phyloP scores from a whole-genome alignment of 2,113 vertebrate genomes.

The Sus scrofa region T2T-Sscrofa CM000814.6:145429001-145429500 shows the following conservation, averaged over 20 bases:
- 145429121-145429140: neutral
- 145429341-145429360: neutral
- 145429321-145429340: accelerated
- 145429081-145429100: neutral
- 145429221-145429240: neutral
- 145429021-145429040: neutral
- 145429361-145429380: neutral
- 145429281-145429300: no score
- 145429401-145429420: neutral
- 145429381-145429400: neutral
- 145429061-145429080: neutral
- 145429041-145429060: neutral
- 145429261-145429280: neutral
- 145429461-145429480: neutral
- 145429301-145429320: neutral
- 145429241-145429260: accelerated
- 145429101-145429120: neutral
- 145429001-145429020: neutral
- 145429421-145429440: no score
- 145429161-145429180: neutral
- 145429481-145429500: neutral
- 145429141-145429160: neutral
- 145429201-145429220: neutral
- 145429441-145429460: neutral
- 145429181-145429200: neutral